These are phyloP conservation scores for Cheirogaleus medius DNA, from an alignment of 2,113 vertebrate genomes.

Conservation along the genomic window DNA sequence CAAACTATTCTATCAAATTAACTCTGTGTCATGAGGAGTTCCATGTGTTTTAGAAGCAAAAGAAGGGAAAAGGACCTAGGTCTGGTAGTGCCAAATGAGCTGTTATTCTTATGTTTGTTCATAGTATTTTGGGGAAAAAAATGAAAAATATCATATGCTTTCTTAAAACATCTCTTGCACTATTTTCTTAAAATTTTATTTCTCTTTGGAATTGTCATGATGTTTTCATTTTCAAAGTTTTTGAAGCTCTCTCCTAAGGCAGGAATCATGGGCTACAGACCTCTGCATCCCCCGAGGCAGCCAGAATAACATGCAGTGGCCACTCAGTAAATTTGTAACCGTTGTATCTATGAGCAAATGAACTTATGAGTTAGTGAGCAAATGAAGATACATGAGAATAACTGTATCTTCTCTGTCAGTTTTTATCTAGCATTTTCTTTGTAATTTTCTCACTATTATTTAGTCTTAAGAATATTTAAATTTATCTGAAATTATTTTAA, in stretches of 20 bases:
- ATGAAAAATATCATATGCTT: not conserved
- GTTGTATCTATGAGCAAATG: not conserved
- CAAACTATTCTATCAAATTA: not conserved
- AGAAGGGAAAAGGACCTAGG: not conserved
- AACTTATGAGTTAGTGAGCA: not conserved
- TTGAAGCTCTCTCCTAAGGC: not conserved
- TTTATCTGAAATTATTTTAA: not conserved
- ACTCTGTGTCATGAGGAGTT: not conserved
- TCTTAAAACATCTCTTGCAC: not conserved
- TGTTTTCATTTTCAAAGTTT: not conserved
- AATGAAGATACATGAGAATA: not conserved
- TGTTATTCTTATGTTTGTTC: not conserved
- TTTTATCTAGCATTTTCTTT: not conserved
- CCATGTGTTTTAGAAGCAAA: not conserved
- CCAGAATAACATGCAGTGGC: not conserved
- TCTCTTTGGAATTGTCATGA: not conserved
- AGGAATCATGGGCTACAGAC: not conserved
- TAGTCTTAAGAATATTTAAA: not conserved
- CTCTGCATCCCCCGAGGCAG: not conserved
- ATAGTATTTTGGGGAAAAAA: constrained; percentile 11
- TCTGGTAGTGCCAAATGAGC: not conserved
- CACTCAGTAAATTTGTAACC: not conserved
- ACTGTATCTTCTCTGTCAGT: not conserved
- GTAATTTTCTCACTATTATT: not conserved
- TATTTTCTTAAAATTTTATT: not conserved